Evolutionary conservation across 2,888 invertebrate species (phyloP).

Genomic region (Coelogynopora nodosa): DNA sequence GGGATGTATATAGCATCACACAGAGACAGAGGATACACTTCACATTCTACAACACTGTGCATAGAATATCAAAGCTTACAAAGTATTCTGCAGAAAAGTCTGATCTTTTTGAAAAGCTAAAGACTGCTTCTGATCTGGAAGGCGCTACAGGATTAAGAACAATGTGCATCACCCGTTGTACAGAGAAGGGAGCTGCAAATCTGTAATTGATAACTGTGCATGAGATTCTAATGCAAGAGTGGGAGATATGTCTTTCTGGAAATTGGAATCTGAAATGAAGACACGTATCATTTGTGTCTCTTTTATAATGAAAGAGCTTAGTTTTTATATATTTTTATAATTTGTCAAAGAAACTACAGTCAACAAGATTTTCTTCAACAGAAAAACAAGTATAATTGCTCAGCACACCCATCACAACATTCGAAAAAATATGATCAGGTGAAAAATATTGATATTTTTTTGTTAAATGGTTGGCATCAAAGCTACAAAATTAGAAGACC

Average conservation of each 20-base stretch:
- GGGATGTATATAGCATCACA: no score
- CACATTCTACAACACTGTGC: background rate
- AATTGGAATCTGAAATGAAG: conserved; percentile 8
- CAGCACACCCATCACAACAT: background rate
- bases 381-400: background rate
- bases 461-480: background rate
- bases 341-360: background rate
- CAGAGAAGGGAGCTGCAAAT: background rate
- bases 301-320: background rate
- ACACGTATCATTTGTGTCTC: background rate
- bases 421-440: background rate
- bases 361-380: background rate
- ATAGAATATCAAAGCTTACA: background rate
- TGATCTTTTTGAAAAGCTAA: background rate
- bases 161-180: background rate
- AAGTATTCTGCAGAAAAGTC: background rate
- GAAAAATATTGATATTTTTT: background rate
- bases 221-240: background rate
- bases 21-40: background rate
- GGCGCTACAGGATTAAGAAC: background rate
- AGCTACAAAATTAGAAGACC: background rate
- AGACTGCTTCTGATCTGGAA: background rate
- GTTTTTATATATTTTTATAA: background rate
- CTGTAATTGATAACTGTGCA: background rate
- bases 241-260: background rate